phyloP scores from a whole-genome alignment of 2,113 vertebrate species.

The Heliornis fulica region DNA sequence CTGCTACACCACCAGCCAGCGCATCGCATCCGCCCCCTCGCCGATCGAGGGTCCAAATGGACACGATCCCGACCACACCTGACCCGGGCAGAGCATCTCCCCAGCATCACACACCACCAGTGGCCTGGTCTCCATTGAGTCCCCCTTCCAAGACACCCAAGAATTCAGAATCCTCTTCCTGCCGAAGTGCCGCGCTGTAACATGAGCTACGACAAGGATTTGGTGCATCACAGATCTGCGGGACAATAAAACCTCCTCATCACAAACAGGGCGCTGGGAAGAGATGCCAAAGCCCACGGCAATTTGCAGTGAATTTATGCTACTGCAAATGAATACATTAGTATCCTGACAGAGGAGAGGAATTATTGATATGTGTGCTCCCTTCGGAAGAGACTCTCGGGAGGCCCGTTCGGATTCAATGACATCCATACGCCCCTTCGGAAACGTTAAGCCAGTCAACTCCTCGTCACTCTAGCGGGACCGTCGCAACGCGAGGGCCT shows the following conservation, averaged over 20 bases:
- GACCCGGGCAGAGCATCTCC: background rate
- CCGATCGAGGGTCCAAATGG: background rate
- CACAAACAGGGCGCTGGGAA: background rate
- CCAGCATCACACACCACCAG: background rate
- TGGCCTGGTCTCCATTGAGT: background rate
- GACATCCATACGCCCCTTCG: conserved; percentile 68
- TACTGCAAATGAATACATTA: conserved; percentile 36
- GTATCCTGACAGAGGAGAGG: conserved; percentile 3
- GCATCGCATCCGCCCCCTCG: no score
- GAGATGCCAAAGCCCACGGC: background rate
- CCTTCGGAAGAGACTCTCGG: conserved; percentile 52
- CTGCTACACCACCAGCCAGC: background rate
- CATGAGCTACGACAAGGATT: background rate
- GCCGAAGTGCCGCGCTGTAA: background rate
- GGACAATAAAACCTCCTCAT: background rate
- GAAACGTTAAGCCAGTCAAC: conserved; percentile 53
- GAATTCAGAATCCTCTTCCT: background rate
- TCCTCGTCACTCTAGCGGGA: no score
- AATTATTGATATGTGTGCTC: conserved; percentile 60
- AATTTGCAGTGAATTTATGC: conserved; percentile 49
- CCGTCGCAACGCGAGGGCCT: background rate
- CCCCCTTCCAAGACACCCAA: background rate
- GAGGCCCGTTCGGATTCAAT: conserved; percentile 70
- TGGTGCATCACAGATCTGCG: background rate
- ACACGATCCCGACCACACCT: fast-evolving